Evolutionary conservation across 2,113 vertebrate species (phyloP), one percentile per base, ranked within the genome.

Genomic region (Penelope pileata): DNA sequence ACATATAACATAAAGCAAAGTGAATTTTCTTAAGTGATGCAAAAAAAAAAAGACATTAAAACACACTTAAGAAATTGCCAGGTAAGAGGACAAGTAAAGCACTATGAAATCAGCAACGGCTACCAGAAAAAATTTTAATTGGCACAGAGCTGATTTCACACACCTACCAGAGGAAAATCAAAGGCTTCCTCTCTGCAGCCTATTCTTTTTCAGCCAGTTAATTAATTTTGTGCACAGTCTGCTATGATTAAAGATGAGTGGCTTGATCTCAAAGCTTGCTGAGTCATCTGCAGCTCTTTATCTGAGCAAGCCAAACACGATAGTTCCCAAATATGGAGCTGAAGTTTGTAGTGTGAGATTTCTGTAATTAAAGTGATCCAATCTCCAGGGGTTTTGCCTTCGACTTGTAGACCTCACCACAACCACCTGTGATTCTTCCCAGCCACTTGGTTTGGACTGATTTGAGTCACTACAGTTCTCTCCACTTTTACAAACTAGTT

Each of bases 401-500:
- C 73, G 60, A 68, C 32, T 32, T 60, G 56, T 85, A 86, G 82
- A 70, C 32, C 48, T 86, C 34, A 80, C 60, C 4, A 1, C 43
- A 75, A 21, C 30, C 45, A 56, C n/a, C n/a, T 78, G 64, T 58
- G n/a, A 45, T 78, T 58, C 74, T 86, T 67, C 72, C 62, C 91
- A 81, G 48, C 48, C 38, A 3, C 91, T 93, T 94, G 78, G 12
- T 93, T 88, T 84, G 78, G 60, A 70, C 69, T 87, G 78, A 83
- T 96, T 97, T 96, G 95, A 95, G 95, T 98, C 98, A 98, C 98
- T 97, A 96, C 97, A 98, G 98, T 98, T 98, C 96, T 97, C 97
- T 97, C 98, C 97, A 98, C 97, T 97, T 98, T 97, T 98, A 98
- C 98, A 94, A 95, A 97, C 98, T 98, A 96, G 97, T 98, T 98